Conservation (phyloP, 2,888 invertebrate genomes). For the Salpingus planirostris region DNA sequence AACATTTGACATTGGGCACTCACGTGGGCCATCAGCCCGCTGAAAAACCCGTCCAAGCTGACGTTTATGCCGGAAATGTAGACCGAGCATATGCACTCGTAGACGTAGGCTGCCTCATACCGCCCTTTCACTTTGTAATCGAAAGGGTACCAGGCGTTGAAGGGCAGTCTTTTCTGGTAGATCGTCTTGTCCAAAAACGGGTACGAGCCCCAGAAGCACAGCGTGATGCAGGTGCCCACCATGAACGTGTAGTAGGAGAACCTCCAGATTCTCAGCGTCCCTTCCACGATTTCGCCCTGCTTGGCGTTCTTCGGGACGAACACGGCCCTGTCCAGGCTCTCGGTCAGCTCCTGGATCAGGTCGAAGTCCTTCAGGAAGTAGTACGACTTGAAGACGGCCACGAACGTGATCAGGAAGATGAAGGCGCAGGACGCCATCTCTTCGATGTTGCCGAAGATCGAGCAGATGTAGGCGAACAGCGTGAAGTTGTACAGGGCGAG, state of each 20-base stretch:
- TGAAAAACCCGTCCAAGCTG: not conserved
- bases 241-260: not conserved
- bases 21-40: not conserved
- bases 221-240: not conserved
- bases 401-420: not conserved
- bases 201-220: constrained; percentile 1
- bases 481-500: not conserved
- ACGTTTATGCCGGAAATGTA: constrained; percentile 2
- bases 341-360: not conserved
- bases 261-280: not conserved
- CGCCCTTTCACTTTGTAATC: not conserved
- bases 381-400: not conserved
- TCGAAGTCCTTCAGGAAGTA: constrained; percentile 1
- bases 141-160: constrained; percentile 1
- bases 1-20: not conserved
- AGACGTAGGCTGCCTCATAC: not conserved
- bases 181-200: not conserved
- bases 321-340: not conserved
- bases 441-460: not conserved
- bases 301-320: not conserved
- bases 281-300: not conserved
- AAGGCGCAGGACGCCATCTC: constrained; percentile 1
- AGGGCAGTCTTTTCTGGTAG: not conserved
- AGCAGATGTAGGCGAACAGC: not conserved
- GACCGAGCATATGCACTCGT: not conserved